These are phyloP conservation scores for Xenopus petersii DNA, from an alignment of 2,797 vertebrate species.

Conservation along the genomic window DNA sequence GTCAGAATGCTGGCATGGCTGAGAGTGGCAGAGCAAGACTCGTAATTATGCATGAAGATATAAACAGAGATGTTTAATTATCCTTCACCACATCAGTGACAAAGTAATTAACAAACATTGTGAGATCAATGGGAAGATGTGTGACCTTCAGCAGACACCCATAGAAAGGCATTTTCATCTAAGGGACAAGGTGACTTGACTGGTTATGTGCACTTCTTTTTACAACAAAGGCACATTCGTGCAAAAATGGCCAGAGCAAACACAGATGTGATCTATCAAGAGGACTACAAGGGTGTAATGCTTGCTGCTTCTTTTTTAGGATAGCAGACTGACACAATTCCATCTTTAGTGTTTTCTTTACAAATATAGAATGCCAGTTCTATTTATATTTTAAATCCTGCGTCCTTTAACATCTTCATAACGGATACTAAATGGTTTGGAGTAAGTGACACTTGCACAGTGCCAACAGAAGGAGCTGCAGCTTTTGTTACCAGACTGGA, in stretches of 20 bases:
- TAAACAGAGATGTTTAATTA: constrained; percentile 99
- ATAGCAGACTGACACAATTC: constrained; percentile 5
- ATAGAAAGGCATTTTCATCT: constrained; percentile 73
- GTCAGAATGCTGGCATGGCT: constrained; percentile 21
- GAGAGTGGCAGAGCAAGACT: constrained; percentile 69
- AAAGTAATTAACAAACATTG: constrained; percentile 99
- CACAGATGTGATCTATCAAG: no score
- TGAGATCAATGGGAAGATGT: constrained; percentile 99
- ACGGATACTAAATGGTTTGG: constrained; percentile 6
- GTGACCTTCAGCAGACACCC: constrained; percentile 92
- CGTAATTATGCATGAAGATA: constrained; percentile 99
- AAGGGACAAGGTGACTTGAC: constrained; percentile 67
- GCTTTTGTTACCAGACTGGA: neutral
- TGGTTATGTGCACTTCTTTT: constrained; percentile 16
- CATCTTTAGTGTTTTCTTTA: constrained; percentile 27
- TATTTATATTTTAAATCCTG: constrained; percentile 27
- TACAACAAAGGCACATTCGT: neutral
- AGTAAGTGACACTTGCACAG: constrained; percentile 25
- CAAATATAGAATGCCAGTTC: constrained; percentile 25
- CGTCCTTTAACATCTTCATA: constrained; percentile 25
- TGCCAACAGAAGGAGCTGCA: constrained; percentile 19
- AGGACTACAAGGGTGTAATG: neutral
- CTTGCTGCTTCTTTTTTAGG: neutral
- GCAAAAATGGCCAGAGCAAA: neutral
- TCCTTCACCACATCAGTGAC: constrained; percentile 99